Evolutionary conservation across 1,140 invertebrate genomes (phyloP).

Genomic region (Drosophila suzukii): DNA sequence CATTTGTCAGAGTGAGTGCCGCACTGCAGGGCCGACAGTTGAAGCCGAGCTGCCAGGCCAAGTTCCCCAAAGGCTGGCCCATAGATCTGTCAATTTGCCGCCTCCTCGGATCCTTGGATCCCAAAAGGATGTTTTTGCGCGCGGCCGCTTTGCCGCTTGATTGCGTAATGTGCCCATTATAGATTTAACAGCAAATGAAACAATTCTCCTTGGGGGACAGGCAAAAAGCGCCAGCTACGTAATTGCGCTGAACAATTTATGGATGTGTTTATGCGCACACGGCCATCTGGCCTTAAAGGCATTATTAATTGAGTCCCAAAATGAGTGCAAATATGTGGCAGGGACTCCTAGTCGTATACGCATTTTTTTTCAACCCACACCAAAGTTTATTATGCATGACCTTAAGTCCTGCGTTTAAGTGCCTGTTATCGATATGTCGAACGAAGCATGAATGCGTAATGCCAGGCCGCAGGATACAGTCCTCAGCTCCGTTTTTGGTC

Average conservation of each 20-base stretch:
- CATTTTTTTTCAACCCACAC: not conserved
- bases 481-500: not conserved
- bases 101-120: conserved; percentile 21
- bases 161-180: conserved; percentile 66
- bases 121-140: conserved; percentile 38
- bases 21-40: conserved; percentile 29
- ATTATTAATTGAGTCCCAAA: conserved; percentile 43
- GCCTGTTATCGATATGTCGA: conserved; percentile 33
- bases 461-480: conserved; percentile 4
- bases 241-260: conserved; percentile 68
- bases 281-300: conserved; percentile 18
- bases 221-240: conserved; percentile 16
- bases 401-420: conserved; percentile 2
- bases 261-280: conserved; percentile 37
- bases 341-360: not conserved
- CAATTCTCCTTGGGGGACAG: conserved; percentile 15
- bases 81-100: conserved; percentile 57
- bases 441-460: conserved; percentile 17
- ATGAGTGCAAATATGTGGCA: conserved; percentile 15
- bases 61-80: conserved; percentile 5
- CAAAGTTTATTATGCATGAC: conserved; percentile 21
- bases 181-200: conserved; percentile 47
- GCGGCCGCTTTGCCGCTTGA: conserved; percentile 38
- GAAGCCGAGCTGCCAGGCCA: not conserved
- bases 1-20: conserved; percentile 45